phyloP scores from a whole-genome alignment of 1,140 invertebrate genomes.

The Sycophila sp. region DNA sequence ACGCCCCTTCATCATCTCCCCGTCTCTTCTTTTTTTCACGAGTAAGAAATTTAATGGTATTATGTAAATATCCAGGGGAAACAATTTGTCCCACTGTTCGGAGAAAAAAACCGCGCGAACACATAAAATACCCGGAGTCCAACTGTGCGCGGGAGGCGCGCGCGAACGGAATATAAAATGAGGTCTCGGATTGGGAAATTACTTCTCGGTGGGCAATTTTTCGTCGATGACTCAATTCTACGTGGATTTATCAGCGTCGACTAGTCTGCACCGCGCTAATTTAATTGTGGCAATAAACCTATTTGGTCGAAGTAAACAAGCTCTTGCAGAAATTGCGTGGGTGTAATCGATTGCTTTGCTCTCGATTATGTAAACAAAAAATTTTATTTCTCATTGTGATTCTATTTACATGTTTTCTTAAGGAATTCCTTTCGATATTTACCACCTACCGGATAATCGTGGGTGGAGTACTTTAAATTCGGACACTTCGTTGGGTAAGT shows the following conservation, averaged over 20 bases:
- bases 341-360: slow-evolving; percentile 1
- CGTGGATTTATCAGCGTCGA: too few species aligned
- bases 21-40: neutral
- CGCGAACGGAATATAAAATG: slow-evolving; percentile 17
- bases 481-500: too few species aligned
- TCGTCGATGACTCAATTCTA: too few species aligned
- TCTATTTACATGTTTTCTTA: neutral
- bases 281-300: neutral
- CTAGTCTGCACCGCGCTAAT: neutral
- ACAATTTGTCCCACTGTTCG: neutral
- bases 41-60: slow-evolving; percentile 8
- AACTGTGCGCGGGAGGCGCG: neutral
- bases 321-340: neutral
- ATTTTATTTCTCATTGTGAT: neutral
- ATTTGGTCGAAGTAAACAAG: neutral
- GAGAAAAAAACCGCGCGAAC: slow-evolving; percentile 11
- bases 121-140: neutral
- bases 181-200: slow-evolving; percentile 5
- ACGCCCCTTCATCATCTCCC: neutral
- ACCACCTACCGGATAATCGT: neutral
- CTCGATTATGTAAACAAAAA: neutral
- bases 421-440: neutral
- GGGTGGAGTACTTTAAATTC: neutral
- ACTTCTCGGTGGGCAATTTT: neutral
- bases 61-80: neutral